Evolutionary conservation across 2,113 vertebrate genomes (phyloP).

Genomic region (Henicopernis longicauda): DNA sequence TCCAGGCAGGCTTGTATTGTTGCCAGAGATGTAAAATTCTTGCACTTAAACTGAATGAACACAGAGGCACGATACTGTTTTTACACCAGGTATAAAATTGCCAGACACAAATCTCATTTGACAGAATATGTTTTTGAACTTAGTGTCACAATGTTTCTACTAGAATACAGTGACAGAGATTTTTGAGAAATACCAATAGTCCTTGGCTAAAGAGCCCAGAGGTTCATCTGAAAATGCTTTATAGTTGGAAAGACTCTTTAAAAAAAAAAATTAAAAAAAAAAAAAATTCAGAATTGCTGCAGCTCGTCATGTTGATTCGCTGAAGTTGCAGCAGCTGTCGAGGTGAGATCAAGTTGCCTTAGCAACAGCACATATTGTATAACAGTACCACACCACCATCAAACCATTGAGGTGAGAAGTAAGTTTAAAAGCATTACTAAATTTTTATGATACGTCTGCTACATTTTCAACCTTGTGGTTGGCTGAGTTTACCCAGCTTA

Average conservation of each 20-base stretch:
- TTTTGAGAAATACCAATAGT: neutral
- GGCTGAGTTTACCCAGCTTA: constrained; percentile 18
- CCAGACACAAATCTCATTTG: neutral
- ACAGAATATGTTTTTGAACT: neutral
- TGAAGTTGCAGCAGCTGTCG: constrained; percentile 29
- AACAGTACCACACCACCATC: constrained; percentile 31
- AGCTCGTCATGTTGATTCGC: neutral
- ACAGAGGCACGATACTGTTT: neutral
- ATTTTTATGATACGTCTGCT: constrained; percentile 56
- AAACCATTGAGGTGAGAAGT: constrained; percentile 53
- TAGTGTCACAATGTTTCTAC: neutral
- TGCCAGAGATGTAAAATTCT: neutral
- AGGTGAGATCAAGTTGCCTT: constrained; percentile 54
- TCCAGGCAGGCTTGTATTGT: neutral
- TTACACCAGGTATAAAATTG: constrained; percentile 7
- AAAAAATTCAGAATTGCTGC: neutral
- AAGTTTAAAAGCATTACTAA: constrained; percentile 56
- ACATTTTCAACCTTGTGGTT: constrained; percentile 45
- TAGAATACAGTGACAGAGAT: neutral
- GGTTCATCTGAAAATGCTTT: constrained; percentile 22
- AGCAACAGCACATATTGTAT: constrained; percentile 51
- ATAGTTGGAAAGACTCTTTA: constrained; percentile 5
- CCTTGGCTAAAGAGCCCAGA: neutral
- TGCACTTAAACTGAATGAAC: neutral
- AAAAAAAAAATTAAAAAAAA: neutral